phyloP scores from a whole-genome alignment of 2,113 vertebrate species.

The Apeltes quadracus region DNA sequence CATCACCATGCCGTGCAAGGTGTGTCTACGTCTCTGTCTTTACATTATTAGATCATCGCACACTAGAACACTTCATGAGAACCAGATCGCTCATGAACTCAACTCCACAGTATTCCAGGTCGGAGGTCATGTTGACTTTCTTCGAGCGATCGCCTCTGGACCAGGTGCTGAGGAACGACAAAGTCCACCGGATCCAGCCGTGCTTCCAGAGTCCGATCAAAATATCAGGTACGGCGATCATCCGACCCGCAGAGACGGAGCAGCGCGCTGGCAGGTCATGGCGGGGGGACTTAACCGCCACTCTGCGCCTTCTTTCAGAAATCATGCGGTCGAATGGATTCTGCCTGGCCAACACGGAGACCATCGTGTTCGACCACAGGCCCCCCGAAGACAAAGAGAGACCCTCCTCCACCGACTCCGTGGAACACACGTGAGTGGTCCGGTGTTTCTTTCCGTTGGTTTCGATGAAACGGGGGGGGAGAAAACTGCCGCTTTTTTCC shows the following conservation, averaged over 20 bases:
- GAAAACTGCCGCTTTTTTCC: conserved; percentile 3
- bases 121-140: conserved; percentile 96
- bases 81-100: background rate
- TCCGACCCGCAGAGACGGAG: background rate
- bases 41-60: background rate
- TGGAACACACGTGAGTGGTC: conserved; percentile 87
- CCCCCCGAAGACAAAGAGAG: conserved; percentile 89
- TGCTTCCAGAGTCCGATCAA: conserved; percentile 93
- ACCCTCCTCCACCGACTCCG: conserved; percentile 85
- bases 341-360: conserved; percentile 97
- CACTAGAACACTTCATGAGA: background rate
- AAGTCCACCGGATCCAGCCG: conserved; percentile 93
- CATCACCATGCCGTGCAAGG: conserved; percentile 95
- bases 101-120: conserved; percentile 89
- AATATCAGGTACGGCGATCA: conserved; percentile 96
- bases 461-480: no score
- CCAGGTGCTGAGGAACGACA: conserved; percentile 94
- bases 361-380: conserved; percentile 93
- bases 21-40: conserved; percentile 56
- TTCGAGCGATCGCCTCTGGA: conserved; percentile 96
- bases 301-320: conserved; percentile 79
- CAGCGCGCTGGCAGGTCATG: background rate
- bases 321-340: conserved; percentile 98
- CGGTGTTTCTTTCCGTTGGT: background rate
- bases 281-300: background rate